Percentiles rank a stretch among this genome's conserved stretches.
These are phyloP conservation scores for Acronicta alni DNA, from an alignment of 2,888 invertebrate species.

Conservation along the genomic window DNA sequence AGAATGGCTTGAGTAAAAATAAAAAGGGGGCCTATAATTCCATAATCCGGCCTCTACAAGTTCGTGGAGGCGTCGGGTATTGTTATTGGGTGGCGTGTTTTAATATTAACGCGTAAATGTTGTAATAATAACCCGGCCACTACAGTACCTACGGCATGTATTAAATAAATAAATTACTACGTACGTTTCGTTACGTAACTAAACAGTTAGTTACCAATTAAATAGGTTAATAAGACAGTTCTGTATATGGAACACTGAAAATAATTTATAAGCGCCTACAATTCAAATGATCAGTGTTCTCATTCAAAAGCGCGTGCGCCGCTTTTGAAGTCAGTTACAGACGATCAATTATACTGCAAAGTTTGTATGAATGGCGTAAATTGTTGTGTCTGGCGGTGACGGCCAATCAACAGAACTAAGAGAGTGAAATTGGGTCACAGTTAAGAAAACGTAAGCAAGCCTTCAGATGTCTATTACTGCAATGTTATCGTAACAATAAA, in stretches of 20 bases:
- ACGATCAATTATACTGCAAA: not conserved
- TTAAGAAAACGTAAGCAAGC: slow-evolving; percentile 16
- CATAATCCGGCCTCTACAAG: too few relatives aligned
- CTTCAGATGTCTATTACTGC: not conserved
- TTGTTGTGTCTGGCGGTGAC: slow-evolving; percentile 32
- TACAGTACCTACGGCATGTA: too few relatives aligned
- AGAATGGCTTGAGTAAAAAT: too few relatives aligned
- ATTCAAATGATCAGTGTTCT: not conserved
- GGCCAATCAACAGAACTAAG: slow-evolving; percentile 26
- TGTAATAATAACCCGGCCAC: too few relatives aligned
- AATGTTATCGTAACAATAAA: not conserved
- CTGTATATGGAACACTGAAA: not conserved
- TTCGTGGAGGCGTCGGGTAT: too few relatives aligned
- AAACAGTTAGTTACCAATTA: too few relatives aligned
- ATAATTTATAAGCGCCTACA: not conserved
- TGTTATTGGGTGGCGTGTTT: too few relatives aligned
- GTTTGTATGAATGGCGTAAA: not conserved
- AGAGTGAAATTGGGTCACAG: slow-evolving; percentile 7
- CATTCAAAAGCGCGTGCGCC: not conserved
- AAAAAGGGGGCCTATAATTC: too few relatives aligned
- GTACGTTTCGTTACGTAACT: too few relatives aligned
- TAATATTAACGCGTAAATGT: too few relatives aligned
- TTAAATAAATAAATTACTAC: too few relatives aligned
- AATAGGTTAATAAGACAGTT: too few relatives aligned
- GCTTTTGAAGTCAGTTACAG: not conserved